Evolutionary conservation across 1,140 invertebrate genomes (phyloP), one percentile per base, ranked within the genome.

Genomic region (Antheraea mylitta): DNA sequence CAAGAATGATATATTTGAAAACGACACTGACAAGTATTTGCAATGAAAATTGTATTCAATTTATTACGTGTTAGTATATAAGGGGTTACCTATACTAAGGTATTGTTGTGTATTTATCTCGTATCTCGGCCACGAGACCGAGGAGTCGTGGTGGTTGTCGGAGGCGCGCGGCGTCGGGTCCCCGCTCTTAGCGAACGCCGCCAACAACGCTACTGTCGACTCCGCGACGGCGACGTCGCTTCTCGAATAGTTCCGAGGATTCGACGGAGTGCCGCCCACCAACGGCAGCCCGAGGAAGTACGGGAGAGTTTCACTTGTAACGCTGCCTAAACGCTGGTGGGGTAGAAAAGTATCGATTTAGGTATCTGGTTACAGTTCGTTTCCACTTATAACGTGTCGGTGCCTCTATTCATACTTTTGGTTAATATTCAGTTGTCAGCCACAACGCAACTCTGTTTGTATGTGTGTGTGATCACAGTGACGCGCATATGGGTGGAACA

Each of bases 241-340:
- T 13, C 94, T 89, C 19, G 95, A 96, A 92, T 96, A 98, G 89
- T 97, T 97, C 48, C 94, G 93, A 0, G 95, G 94, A 67, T 95
- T 94, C 72, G 93, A 93, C 11, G 94, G 92, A 68, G 69, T 67
- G 2, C 89, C 86, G 0, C 85, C 83, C 30, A 98, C 95, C 61
- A 98, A 86, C 0, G 98, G 97, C 58, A 97, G 94, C 0, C 97
- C 98, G 74, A 98, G 95, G 65, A 98, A 94, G 87, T 98, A 98
- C 0, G 96, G 93, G 48, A 98, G 90, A 61, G 97, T 97, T 82
- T 98, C 97, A 8, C 97, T 96, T 30, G 96, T 94, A 0, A 98
- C 95, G 77, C 96, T 96, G 0, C 97, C 97, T 45, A 97, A 83
- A 18, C 96, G 92, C 95, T 97, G 91, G 7, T n/a, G n/a, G n/a